Conservation (phyloP, 2,888 invertebrate genomes). For the Amiota minor region DNA sequence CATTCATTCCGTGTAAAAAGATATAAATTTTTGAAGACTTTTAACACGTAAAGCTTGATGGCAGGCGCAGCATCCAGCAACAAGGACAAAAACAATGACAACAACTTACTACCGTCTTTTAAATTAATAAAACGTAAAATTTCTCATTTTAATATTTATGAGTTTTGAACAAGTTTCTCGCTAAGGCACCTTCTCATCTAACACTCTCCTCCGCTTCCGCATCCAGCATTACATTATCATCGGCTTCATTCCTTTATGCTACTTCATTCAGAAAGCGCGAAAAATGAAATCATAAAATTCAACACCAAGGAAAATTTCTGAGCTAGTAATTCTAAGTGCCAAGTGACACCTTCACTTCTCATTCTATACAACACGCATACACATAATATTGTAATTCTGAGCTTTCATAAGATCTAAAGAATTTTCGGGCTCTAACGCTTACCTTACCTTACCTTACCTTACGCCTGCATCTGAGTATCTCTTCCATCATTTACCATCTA, state of each 20-base stretch:
- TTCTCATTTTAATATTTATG: constrained; percentile 69
- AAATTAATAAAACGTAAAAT: constrained; percentile 66
- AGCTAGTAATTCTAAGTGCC: neutral
- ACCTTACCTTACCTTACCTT: constrained; percentile 36
- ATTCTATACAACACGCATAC: no score
- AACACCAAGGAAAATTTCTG: constrained; percentile 9
- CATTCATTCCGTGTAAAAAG: no score
- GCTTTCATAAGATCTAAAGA: no score
- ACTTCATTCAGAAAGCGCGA: constrained; percentile 16
- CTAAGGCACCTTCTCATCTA: neutral
- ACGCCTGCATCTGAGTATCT: neutral
- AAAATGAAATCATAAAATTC: constrained; percentile 26
- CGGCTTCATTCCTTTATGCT: neutral
- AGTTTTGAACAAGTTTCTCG: constrained; percentile 43
- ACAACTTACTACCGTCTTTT: constrained; percentile 11
- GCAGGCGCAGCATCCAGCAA: neutral
- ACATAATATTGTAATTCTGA: no score
- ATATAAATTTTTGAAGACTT: no score
- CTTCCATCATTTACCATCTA: neutral
- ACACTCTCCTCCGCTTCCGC: neutral
- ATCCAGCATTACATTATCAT: neutral
- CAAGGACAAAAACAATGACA: constrained; percentile 21
- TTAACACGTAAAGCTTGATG: no score
- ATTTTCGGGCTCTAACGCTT: no score
- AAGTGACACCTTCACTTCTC: neutral